Evolutionary conservation across 2,888 invertebrate species (phyloP), one percentile per base, ranked within the genome.

Genomic region (Pristionchus mayeri): DNA sequence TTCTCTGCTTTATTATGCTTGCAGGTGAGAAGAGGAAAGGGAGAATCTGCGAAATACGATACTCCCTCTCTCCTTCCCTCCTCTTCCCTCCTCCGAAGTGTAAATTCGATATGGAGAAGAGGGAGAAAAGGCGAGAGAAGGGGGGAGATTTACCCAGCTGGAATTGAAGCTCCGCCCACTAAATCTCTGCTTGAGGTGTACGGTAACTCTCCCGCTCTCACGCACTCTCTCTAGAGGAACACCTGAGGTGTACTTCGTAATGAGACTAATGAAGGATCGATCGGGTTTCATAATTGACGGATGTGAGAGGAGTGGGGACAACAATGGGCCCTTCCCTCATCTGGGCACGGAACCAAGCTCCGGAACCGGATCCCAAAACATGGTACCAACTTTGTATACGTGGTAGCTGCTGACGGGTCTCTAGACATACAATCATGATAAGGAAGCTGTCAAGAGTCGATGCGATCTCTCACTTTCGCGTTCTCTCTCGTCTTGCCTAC

Each of bases 101-200:
- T 78, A 78, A 50, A 78, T 78, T 52, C 80, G 54, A 80, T 57
- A 57, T 52, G n/a, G 54, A 6, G 16, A 11, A 63, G 24, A 6
- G 30, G 34, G 18, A 37, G 50, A 50, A 40, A 18, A 37, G 21
- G 37, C 6, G 37, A 52, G 57, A 57, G 30, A 57, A n/a, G 7
- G 37, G 48, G 80, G 40, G 80, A 52, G 76, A 78, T 78, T 78
- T 78, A 57, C 80, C n/a, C 80, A 80, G 80, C 80, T 80, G 80
- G n/a, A n/a, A 11, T 13, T 9, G 16, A 80, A 40, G 40, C 80
- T 24, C 80, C 80, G 80, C 80, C 80, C 37, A 34, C 34, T 2
- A 7, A 71, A 71, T 71, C 71, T 71, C 71, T 24, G 71, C 48
- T 44, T n/a, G n/a, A n/a, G n/a, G n/a, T n/a, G n/a, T n/a, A 80